A percentile compares a stretch with the other conserved stretches of the same genome.
Evolutionary conservation across 1,140 invertebrate species (phyloP).

Genomic region (Apis cerana): DNA sequence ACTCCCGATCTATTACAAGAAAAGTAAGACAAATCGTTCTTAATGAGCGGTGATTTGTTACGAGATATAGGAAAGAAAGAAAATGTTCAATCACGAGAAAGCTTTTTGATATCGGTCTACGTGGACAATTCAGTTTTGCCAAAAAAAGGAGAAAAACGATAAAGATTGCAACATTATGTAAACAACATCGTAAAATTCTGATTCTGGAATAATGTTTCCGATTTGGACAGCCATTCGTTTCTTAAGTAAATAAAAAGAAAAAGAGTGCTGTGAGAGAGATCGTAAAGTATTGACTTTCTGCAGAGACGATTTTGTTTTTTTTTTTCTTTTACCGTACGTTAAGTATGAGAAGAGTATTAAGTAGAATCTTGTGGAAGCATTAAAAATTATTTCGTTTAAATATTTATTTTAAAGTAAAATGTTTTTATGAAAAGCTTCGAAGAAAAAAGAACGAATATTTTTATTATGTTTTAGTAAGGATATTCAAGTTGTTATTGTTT

Average conservation of each 20-base stretch:
- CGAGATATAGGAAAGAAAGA: neutral
- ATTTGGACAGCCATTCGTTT: conserved; percentile 28
- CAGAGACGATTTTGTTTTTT: too few species aligned
- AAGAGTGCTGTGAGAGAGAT: neutral
- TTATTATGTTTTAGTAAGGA: too few species aligned
- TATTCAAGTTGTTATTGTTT: too few species aligned
- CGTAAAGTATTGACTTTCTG: conserved; percentile 12
- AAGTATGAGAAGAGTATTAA: neutral
- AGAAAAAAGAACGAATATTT: too few species aligned
- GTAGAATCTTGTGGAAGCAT: neutral
- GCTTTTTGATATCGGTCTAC: neutral
- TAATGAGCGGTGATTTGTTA: conserved; percentile 65
- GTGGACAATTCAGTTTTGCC: neutral
- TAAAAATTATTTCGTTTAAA: neutral
- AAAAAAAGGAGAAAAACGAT: neutral
- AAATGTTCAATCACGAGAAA: conserved; percentile 4
- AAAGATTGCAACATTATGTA: conserved; percentile 1
- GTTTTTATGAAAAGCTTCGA: too few species aligned
- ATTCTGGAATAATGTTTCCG: conserved; percentile 6
- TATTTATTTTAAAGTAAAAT: too few species aligned
- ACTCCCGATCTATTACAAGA: conserved; percentile 39
- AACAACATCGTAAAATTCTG: conserved; percentile 24
- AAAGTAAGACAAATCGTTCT: conserved; percentile 64
- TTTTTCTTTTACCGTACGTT: neutral
- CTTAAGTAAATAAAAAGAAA: conserved; percentile 22